Evolutionary conservation across 2,113 vertebrate species (phyloP).

Genomic region (Hippopotamus amphibius): DNA sequence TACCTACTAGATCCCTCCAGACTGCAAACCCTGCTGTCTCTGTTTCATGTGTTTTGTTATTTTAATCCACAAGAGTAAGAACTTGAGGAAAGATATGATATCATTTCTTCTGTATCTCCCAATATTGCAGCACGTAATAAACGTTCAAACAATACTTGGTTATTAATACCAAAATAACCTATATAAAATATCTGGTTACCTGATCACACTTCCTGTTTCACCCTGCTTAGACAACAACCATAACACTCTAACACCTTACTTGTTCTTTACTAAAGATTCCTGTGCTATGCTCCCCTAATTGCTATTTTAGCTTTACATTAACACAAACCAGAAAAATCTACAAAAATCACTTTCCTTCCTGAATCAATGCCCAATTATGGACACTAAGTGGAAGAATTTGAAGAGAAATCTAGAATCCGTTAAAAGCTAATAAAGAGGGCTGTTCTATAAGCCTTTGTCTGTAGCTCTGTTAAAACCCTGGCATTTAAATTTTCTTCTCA

Average conservation of each 20-base stretch:
- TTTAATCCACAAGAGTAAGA: background rate
- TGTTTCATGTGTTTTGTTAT: background rate
- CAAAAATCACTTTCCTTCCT: background rate
- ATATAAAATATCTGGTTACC: background rate
- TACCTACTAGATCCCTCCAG: background rate
- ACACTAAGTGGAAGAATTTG: background rate
- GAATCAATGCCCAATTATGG: background rate
- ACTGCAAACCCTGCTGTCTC: background rate
- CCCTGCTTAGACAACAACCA: background rate
- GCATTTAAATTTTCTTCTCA: background rate
- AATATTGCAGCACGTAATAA: constrained; percentile 14
- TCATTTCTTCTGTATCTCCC: background rate
- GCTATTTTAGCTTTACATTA: background rate
- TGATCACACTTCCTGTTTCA: background rate
- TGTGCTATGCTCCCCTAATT: background rate
- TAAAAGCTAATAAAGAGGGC: background rate
- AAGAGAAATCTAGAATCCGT: constrained; percentile 11
- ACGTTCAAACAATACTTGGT: background rate
- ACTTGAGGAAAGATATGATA: background rate
- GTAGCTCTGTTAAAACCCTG: background rate
- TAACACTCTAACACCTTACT: background rate
- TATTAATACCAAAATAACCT: background rate
- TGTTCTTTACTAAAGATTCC: background rate
- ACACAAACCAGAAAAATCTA: background rate
- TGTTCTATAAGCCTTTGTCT: background rate